Evolutionary conservation across 2,113 vertebrate genomes (phyloP).

Genomic region (Anarrhichthys ocellatus): DNA sequence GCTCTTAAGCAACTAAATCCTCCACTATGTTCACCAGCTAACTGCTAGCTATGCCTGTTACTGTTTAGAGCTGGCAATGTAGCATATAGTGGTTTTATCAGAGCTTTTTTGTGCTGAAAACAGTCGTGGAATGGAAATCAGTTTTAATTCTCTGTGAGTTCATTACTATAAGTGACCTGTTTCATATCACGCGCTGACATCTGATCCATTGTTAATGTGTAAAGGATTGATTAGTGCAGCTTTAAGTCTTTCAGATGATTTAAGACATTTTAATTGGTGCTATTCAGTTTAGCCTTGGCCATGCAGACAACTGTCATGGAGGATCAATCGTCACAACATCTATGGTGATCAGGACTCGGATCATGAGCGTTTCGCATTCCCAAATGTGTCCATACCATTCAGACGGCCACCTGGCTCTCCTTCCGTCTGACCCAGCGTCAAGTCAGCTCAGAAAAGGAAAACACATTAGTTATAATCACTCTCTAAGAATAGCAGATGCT

Average conservation of each 20-base stretch:
- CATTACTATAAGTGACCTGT: background rate
- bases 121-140: background rate
- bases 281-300: conserved; percentile 19
- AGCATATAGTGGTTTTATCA: background rate
- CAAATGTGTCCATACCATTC: conserved; percentile 29
- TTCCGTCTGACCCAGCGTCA: conserved; percentile 39
- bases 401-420: conserved; percentile 52
- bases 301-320: conserved; percentile 28
- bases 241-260: conserved; percentile 3
- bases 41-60: background rate
- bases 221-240: background rate
- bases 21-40: background rate
- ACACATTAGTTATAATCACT: conserved; percentile 37
- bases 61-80: background rate
- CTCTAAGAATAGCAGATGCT: conserved; percentile 69
- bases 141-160: conserved; percentile 5
- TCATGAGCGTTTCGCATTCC: conserved; percentile 27
- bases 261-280: background rate
- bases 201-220: background rate
- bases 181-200: background rate
- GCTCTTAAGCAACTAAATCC: background rate
- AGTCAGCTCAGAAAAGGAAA: conserved; percentile 35
- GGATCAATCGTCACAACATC: conserved; percentile 27
- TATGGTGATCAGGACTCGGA: conserved; percentile 21
- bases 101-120: background rate